Evolutionary conservation across 1,140 invertebrate genomes (phyloP).

Genomic region (Solenopsis invicta): DNA sequence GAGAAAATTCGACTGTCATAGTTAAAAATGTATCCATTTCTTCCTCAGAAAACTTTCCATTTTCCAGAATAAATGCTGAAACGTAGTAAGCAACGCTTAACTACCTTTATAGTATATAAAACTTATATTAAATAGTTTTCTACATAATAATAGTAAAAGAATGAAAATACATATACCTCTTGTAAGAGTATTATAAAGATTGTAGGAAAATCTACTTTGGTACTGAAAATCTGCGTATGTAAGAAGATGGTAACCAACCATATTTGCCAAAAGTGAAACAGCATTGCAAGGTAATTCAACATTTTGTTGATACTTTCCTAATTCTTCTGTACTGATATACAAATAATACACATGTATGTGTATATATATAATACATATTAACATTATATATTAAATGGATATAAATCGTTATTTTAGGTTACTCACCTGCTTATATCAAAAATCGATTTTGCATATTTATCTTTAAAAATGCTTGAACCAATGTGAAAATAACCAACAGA

Average conservation of each 20-base stretch:
- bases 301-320: slow-evolving; percentile 80
- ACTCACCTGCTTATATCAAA: slow-evolving; percentile 81
- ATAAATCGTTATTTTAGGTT: slow-evolving; percentile 19
- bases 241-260: slow-evolving; percentile 83
- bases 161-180: slow-evolving; percentile 72
- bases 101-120: background rate
- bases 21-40: slow-evolving; percentile 81
- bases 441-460: slow-evolving; percentile 79
- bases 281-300: slow-evolving; percentile 83
- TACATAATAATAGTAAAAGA: background rate
- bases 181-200: slow-evolving; percentile 83
- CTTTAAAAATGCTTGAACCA: slow-evolving; percentile 79
- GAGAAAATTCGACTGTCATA: slow-evolving; percentile 80
- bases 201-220: slow-evolving; percentile 84
- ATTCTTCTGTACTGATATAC: slow-evolving; percentile 75
- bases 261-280: slow-evolving; percentile 82
- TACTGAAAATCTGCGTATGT: slow-evolving; percentile 81
- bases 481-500: slow-evolving; percentile 82
- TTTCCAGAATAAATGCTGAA: slow-evolving; percentile 82
- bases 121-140: background rate
- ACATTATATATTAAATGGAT: slow-evolving; percentile 15
- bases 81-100: too few relatives aligned
- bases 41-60: slow-evolving; percentile 75
- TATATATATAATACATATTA: background rate
- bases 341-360: slow-evolving; percentile 6